Evolutionary conservation across 1,140 invertebrate genomes (phyloP), one percentile per base, ranked within the genome.

Genomic region (Zaprionus gabonicus): DNA sequence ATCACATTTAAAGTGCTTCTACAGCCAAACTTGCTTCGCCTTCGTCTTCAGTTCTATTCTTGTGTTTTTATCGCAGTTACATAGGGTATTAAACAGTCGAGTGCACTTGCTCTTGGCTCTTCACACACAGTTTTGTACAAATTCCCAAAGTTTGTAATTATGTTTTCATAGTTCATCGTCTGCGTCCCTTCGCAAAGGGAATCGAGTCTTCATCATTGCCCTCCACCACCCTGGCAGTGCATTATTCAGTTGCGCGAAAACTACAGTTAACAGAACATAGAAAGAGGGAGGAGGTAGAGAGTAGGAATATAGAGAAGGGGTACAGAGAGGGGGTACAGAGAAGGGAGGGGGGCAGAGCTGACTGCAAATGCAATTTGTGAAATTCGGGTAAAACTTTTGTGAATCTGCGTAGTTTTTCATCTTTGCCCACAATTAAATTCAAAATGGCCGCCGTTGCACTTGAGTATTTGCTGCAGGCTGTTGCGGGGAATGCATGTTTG

Each of bases 361-460:
- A 10, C 44, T 49, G 46, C 20, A 51, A 51, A 51, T 25, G 46
- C 20, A 51, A 51, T 51, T 25, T 51, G 46, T 5, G 20, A 23
- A 51, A 51, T 23, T 51, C 10, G 46, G 10, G 10, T 9, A 25
- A 25, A 23, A 51, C 46, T 51, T 51, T 51, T 23, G 20, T 25
- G 20, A 25, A 23, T 51, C 20, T 51, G 20, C 46, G 46, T 20
- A 51, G 4, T 55, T 63, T 49, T 49, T 60, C 28, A n/a, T 36
- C 17, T 36, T 34, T 44, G 36, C 15, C 7, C 38, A 17, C 4
- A 28, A 23, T 41, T n/a, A 56, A 28, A 66, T 44, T 57, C 28
- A 55, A 66, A 66, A 66, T 66, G 51, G 51, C 51, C 25, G 3
- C 44, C 46, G 20, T 15, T 31, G 20, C 49, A 25, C 49, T 49